Conservation (phyloP, 2,888 invertebrate genomes). For the Acrobasis repandana region DNA sequence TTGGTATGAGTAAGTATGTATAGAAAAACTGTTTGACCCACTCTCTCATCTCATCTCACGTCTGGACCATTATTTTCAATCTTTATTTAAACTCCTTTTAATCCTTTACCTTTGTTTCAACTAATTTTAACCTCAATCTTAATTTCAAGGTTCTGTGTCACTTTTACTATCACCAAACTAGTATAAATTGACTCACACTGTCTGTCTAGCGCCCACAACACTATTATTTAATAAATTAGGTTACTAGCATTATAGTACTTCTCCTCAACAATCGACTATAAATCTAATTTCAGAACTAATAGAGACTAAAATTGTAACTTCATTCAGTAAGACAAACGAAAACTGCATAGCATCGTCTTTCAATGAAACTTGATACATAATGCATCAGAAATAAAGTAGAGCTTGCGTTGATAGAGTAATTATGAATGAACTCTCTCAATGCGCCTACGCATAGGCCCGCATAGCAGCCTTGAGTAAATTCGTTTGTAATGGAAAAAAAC, state of each 20-base stretch:
- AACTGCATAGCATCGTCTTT: not conserved
- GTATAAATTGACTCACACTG: conserved; percentile 42
- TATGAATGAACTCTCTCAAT: conserved; percentile 48
- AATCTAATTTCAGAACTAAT: not conserved
- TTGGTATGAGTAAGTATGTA: too few species aligned
- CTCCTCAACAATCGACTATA: not conserved
- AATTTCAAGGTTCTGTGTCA: not conserved
- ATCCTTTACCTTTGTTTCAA: not conserved
- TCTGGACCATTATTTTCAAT: too few species aligned
- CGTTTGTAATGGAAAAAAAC: conserved; percentile 31
- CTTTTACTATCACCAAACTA: not conserved
- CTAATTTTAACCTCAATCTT: not conserved
- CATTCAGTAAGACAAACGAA: not conserved
- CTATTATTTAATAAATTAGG: conserved; percentile 46
- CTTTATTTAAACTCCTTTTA: too few species aligned
- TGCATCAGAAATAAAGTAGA: not conserved
- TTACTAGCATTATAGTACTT: not conserved
- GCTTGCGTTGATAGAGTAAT: not conserved
- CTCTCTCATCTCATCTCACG: too few species aligned
- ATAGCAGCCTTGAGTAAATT: conserved; percentile 46
- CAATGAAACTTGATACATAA: not conserved
- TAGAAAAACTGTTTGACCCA: too few species aligned
- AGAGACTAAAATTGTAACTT: conserved; percentile 21
- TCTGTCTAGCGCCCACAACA: conserved; percentile 50
- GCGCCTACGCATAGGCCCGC: conserved; percentile 50